phyloP scores from a whole-genome alignment of 2,797 vertebrate genomes.

The Danionella dracula region DNA sequence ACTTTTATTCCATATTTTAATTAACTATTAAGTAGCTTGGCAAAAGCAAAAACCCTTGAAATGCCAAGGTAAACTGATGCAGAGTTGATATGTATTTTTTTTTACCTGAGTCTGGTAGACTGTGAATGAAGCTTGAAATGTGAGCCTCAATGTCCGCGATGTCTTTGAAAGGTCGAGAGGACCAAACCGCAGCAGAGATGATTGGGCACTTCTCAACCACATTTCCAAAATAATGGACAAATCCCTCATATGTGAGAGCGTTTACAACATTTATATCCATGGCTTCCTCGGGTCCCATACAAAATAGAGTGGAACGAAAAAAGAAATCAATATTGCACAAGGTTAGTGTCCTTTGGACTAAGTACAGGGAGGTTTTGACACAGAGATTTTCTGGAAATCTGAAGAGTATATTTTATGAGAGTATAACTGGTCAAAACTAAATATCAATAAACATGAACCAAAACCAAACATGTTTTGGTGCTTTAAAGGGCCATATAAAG shows the following conservation, averaged over 20 bases:
- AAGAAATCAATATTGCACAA: background rate
- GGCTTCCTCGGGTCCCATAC: background rate
- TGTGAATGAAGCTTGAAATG: slow-evolving; percentile 71
- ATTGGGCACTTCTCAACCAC: slow-evolving; percentile 78
- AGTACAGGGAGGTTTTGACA: background rate
- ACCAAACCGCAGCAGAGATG: slow-evolving; percentile 74
- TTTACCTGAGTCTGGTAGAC: slow-evolving; percentile 72
- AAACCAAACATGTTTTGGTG: too few relatives aligned
- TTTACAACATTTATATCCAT: slow-evolving; percentile 75
- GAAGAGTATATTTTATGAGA: background rate
- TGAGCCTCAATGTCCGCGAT: slow-evolving; percentile 59
- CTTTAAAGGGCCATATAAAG: too few relatives aligned
- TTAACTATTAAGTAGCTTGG: too few relatives aligned
- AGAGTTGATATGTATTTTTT: too few relatives aligned
- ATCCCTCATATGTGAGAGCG: slow-evolving; percentile 71
- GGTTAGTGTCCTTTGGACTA: slow-evolving; percentile 26
- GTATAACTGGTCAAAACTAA: background rate
- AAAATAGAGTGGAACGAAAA: background rate
- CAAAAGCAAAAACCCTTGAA: too few relatives aligned
- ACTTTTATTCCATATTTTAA: too few relatives aligned
- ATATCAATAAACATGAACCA: too few relatives aligned
- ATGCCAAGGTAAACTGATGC: too few relatives aligned
- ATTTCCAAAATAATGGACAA: slow-evolving; percentile 74
- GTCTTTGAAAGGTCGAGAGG: slow-evolving; percentile 65
- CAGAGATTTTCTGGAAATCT: background rate